Conservation (phyloP, 2,797 vertebrate species). For the Pterois miles region DNA sequence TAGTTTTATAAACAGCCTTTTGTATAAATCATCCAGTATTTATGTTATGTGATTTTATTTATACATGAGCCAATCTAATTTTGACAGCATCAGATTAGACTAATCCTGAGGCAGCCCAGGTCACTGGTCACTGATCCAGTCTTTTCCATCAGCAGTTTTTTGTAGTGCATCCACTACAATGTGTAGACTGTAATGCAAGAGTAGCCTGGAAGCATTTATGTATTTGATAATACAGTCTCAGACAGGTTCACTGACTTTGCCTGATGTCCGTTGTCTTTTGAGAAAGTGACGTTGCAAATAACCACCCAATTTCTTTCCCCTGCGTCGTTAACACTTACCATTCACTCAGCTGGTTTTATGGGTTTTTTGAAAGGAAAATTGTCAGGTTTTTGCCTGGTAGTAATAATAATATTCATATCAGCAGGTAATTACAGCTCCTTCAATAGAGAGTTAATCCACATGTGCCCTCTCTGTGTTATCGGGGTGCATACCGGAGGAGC, state of each 20-base stretch:
- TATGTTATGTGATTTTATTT: too few species aligned
- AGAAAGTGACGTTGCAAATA: slow-evolving; percentile 40
- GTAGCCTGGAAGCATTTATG: background rate
- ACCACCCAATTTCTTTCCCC: background rate
- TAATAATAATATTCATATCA: slow-evolving; percentile 75
- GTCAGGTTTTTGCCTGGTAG: slow-evolving; percentile 40
- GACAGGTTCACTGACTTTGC: slow-evolving; percentile 17
- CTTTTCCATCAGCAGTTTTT: slow-evolving; percentile 12
- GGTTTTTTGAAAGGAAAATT: slow-evolving; percentile 52
- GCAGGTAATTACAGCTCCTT: slow-evolving; percentile 78
- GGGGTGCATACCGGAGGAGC: slow-evolving; percentile 56
- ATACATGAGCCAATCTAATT: too few species aligned
- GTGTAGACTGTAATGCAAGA: background rate
- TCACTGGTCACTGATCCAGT: background rate
- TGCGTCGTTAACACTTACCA: slow-evolving; percentile 42
- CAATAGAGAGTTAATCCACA: slow-evolving; percentile 76
- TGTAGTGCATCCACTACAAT: background rate
- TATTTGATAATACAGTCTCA: slow-evolving; percentile 13
- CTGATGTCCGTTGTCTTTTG: slow-evolving; percentile 20
- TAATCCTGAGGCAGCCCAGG: too few species aligned
- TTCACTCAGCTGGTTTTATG: slow-evolving; percentile 24
- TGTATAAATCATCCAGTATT: too few species aligned
- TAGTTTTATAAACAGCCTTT: too few species aligned
- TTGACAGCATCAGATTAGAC: too few species aligned
- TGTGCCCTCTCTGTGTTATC: slow-evolving; percentile 74